Conservation (phyloP, 2,113 vertebrate genomes). For the Empidonax alnorum region DNA sequence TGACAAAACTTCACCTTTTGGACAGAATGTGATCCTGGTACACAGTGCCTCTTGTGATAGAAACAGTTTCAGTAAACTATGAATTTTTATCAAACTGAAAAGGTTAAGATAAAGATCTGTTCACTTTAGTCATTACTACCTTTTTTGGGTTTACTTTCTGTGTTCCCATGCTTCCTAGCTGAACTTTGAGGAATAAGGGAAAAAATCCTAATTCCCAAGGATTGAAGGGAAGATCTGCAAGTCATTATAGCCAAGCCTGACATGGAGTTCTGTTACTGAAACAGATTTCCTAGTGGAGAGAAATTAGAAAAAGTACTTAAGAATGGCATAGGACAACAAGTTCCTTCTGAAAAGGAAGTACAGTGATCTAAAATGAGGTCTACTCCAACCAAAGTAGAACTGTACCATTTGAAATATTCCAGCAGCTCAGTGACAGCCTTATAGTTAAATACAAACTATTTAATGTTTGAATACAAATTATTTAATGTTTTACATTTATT, state of each 20-base stretch:
- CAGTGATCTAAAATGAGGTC: not conserved
- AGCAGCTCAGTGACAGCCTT: not conserved
- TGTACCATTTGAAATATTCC: not conserved
- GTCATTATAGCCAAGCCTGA: not conserved
- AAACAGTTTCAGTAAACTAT: not conserved
- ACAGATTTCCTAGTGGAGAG: not conserved
- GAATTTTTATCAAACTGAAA: not conserved
- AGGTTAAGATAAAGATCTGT: not conserved
- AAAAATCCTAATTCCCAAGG: not conserved
- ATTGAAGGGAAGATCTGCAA: not conserved
- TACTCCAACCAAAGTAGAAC: not conserved
- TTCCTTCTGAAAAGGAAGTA: not conserved
- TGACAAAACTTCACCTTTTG: not conserved
- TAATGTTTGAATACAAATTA: not conserved
- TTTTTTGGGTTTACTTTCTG: not conserved
- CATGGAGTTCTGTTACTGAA: not conserved
- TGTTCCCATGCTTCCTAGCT: not conserved
- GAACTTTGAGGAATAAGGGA: not conserved
- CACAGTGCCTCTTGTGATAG: not conserved
- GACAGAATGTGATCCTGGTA: not conserved
- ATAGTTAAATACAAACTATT: not conserved
- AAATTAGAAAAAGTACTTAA: not conserved
- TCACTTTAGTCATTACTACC: not conserved
- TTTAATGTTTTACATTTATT: not conserved
- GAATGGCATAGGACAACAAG: not conserved